These are phyloP conservation scores for Prionace glauca DNA, from an alignment of 2,797 vertebrate species.

Conservation along the genomic window DNA sequence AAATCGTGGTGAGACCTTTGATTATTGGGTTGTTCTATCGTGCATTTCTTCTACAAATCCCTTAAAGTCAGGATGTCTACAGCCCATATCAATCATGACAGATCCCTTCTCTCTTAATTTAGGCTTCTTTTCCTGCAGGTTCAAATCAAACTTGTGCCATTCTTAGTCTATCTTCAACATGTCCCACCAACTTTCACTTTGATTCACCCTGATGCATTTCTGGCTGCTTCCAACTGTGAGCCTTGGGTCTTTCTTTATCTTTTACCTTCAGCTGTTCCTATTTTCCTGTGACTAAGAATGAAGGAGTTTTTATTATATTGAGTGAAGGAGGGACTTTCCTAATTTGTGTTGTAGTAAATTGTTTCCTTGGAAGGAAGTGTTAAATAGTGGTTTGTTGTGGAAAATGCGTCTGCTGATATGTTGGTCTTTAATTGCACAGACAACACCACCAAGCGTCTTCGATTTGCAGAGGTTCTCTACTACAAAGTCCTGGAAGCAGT, in stretches of 20 bases:
- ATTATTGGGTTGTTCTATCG: not conserved
- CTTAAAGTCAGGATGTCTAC: not conserved
- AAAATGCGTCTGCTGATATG: not conserved
- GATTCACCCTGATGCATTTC: not conserved
- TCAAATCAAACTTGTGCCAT: not conserved
- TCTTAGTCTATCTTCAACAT: not conserved
- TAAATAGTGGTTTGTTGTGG: not conserved
- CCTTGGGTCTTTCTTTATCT: not conserved
- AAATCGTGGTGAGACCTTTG: not conserved
- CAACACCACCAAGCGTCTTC: slow-evolving; percentile 74
- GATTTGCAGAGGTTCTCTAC: slow-evolving; percentile 79
- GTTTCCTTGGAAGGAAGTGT: not conserved
- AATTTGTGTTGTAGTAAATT: not conserved
- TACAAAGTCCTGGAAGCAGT: slow-evolving; percentile 84
- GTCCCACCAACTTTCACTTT: not conserved
- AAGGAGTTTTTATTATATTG: not conserved
- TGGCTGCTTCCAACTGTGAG: not conserved
- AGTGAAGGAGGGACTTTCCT: not conserved
- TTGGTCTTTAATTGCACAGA: slow-evolving; percentile 56
- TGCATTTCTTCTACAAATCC: not conserved
- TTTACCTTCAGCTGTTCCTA: not conserved
- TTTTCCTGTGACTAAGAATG: not conserved
- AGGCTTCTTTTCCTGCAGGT: not conserved
- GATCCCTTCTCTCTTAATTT: not conserved
- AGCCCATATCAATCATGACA: not conserved